Evolutionary conservation across 2,113 vertebrate genomes (phyloP).

Genomic region (Austrofundulus limnaeus): DNA sequence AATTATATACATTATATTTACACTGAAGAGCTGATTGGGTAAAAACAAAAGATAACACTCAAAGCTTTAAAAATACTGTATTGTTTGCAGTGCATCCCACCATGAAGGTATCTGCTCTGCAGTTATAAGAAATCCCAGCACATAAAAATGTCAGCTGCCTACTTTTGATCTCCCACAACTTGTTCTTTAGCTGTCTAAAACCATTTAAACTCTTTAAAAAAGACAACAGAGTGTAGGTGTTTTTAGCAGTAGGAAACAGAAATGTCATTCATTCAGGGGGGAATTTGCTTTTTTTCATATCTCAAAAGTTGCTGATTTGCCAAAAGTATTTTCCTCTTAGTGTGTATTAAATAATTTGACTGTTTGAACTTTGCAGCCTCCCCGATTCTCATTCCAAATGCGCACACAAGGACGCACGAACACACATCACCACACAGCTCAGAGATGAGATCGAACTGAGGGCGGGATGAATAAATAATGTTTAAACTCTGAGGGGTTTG

Average conservation of each 20-base stretch:
- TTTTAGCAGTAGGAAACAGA: constrained; percentile 27
- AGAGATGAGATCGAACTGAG: constrained; percentile 45
- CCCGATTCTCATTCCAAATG: constrained; percentile 29
- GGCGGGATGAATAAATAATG: constrained; percentile 69
- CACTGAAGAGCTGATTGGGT: fast-evolving
- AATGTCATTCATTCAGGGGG: constrained; percentile 9
- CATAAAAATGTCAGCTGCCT: constrained; percentile 37
- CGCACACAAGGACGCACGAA: background rate
- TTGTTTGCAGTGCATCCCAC: constrained; percentile 4
- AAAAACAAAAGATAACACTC: background rate
- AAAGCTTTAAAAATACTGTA: background rate
- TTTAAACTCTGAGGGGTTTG: constrained; percentile 55
- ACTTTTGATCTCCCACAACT: constrained; percentile 26
- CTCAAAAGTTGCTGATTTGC: constrained; percentile 12
- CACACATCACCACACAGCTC: constrained; percentile 23
- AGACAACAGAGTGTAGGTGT: constrained; percentile 30
- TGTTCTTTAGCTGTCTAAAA: constrained; percentile 21
- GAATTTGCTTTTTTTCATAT: constrained; percentile 23
- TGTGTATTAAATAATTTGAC: constrained; percentile 16
- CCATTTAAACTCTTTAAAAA: constrained; percentile 26
- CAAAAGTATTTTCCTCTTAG: constrained; percentile 3
- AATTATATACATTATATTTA: too few relatives aligned
- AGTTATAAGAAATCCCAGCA: constrained; percentile 19
- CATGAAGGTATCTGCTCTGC: constrained; percentile 7
- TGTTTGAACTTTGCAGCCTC: constrained; percentile 42